Base-by-base conservation (phyloP, 2,888 invertebrate species). In the Thera obeliscata region DNA sequence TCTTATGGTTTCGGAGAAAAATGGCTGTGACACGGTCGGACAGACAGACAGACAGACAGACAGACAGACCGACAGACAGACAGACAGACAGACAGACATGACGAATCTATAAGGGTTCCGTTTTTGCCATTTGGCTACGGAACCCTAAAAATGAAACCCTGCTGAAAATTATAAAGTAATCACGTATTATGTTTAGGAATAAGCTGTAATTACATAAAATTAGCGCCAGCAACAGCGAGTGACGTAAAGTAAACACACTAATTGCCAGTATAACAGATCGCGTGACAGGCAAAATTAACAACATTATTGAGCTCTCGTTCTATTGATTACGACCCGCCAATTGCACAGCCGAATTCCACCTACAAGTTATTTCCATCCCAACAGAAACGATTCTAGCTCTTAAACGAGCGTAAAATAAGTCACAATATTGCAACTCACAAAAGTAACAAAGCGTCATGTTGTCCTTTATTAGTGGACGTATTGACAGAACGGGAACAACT, bases 401-500 rank as follows among this genome's bases (percentile, higher is more conserved):
- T 74, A 73, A 67, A 70, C 68, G 61, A 76, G 67, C 68, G 57
- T 69, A 63, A n/a, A 61, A 70, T 74, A 80, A 78, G 81, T 79
- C 72, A 67, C 77, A 82, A 78, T 80, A 78, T 85, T 64, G 71
- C 55, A 71, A 73, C 74, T 66, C 71, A 74, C 63, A 59, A 70
- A 63, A 64, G 71, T 73, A 72, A 70, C 75, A 68, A 78, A 79
- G 70, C 77, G 75, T 78, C 78, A 77, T 81, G 82, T 80, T 83
- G 84, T 86, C 84, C 82, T 87, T 84, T 87, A 85, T 86, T 85
- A 85, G 84, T 84, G 84, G 81, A 87, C 81, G 77, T 90, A 89
- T 91, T 91, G 90, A 91, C 90, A 87, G 85, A 85, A 86, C 82
- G 80, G 84, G 86, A 84, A 87, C 87, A 85, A 87, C 89, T 89